Base-by-base conservation (phyloP, 1,140 invertebrate genomes). In the Frieseomelitta varia region DNA sequence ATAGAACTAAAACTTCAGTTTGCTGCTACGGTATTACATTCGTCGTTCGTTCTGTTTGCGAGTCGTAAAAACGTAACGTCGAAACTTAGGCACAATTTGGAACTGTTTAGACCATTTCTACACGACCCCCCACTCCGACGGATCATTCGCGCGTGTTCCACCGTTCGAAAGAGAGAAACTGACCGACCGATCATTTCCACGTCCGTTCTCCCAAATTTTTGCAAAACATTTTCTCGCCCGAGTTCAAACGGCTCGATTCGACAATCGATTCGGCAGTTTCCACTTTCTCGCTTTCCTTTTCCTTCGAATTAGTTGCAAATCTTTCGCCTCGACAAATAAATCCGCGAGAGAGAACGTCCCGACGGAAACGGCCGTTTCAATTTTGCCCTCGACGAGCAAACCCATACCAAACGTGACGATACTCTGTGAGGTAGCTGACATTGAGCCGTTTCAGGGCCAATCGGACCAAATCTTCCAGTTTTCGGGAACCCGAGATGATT, bases 1-100 rank as follows among this genome's bases (percentile, higher is more conserved):
- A 17, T 79, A 67, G 47, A 89, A 90, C 88, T 89, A 85, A 90
- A 90, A 53, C 74, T 81, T 83, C 69, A 55, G 63, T 90, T 84
- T 85, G 76, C 65, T 81, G 76, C 87, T 83, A 84, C 80, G 56
- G 67, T 87, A 84, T 81, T 90, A 82, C 65, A 89, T 87, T 84
- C 67, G 81, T 87, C 83, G 63, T 87, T 84, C 77, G 87, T 85
- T 83, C 88, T 88, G 89, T 85, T 47, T 92, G 89, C 88, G 84
- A 88, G 85, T 93, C 85, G 87, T 94, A 93, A 91, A 93, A 94
- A 94, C 91, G 89, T 94, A 94, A 93, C 84, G 90, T 93, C 91
- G 91, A 93, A 95, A 94, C 93, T 95, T 95, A 94, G 94, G 94
- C 94, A 95, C 94, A 94, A 94, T 94, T 94, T 93, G 93, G 93